phyloP scores from a whole-genome alignment of 2,797 vertebrate genomes.

The Spinibarbus caldwelli region DNA sequence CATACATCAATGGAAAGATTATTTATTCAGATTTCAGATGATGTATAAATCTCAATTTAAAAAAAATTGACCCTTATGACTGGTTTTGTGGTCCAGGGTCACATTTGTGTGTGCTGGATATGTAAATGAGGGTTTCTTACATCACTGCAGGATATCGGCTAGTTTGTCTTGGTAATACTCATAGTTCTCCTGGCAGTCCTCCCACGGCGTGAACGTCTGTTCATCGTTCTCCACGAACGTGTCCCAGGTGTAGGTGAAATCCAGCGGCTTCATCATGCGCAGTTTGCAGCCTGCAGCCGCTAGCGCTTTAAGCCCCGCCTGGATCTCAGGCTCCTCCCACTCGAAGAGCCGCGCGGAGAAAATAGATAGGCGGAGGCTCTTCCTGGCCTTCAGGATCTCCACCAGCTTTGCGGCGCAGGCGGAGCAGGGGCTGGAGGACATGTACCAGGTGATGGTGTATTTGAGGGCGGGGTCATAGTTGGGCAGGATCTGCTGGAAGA shows the following conservation, averaged over 20 bases:
- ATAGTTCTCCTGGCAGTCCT: constrained; percentile 95
- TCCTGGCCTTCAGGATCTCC: constrained; percentile 76
- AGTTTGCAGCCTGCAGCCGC: constrained; percentile 86
- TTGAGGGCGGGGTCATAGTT: constrained; percentile 74
- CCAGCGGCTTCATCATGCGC: constrained; percentile 92
- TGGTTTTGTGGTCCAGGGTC: too few relatives aligned
- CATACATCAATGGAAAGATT: too few relatives aligned
- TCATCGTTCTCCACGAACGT: constrained; percentile 89
- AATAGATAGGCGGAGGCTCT: constrained; percentile 82
- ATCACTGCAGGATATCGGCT: constrained; percentile 85
- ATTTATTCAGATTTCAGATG: too few relatives aligned
- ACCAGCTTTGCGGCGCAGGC: constrained; percentile 81
- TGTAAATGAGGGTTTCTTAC: constrained; percentile 57
- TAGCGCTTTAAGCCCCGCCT: constrained; percentile 80
- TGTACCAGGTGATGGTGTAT: constrained; percentile 88
- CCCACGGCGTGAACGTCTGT: constrained; percentile 88
- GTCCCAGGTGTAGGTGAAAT: constrained; percentile 93
- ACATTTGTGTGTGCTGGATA: too few relatives aligned
- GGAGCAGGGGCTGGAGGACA: constrained; percentile 91
- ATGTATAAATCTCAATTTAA: too few relatives aligned
- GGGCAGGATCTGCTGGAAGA: constrained; percentile 84
- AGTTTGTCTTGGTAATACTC: constrained; percentile 90
- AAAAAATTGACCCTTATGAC: too few relatives aligned
- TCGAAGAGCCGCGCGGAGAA: constrained; percentile 88
- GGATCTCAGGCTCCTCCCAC: constrained; percentile 90